Conservation (phyloP, 2,797 vertebrate species). For the Coracias cyanogaster region DNA sequence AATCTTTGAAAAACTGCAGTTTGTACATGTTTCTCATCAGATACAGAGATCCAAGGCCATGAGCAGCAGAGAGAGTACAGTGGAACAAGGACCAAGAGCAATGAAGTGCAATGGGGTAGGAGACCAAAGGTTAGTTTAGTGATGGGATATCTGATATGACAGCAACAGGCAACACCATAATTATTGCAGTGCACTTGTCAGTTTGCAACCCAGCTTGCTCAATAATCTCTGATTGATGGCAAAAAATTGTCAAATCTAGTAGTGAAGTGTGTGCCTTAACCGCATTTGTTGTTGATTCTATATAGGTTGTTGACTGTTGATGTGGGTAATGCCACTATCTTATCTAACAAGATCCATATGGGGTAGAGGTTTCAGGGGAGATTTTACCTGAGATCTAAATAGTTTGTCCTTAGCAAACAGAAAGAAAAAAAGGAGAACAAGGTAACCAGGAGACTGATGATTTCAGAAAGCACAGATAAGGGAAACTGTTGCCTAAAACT, state of each 20-base stretch:
- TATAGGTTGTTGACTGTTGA: not conserved
- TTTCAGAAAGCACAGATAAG: not conserved
- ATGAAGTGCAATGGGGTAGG: not conserved
- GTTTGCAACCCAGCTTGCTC: not conserved
- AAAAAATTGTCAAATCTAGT: not conserved
- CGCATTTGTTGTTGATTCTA: not conserved
- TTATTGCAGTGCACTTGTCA: not conserved
- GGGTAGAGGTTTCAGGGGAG: not conserved
- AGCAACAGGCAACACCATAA: not conserved
- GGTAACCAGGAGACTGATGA: not conserved
- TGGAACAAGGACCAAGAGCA: accelerated
- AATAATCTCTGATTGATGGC: not conserved
- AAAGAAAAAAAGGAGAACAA: not conserved
- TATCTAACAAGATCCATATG: not conserved
- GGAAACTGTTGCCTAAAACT: not conserved
- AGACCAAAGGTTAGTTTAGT: not conserved
- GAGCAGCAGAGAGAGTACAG: not conserved
- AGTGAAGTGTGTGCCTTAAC: not conserved
- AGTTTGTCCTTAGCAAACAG: not conserved
- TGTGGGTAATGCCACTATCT: not conserved
- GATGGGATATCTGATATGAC: not conserved
- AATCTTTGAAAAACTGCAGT: not conserved
- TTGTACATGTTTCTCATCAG: not conserved
- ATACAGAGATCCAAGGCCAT: not conserved
- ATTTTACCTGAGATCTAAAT: not conserved